phyloP scores from a whole-genome alignment of 1,140 invertebrate species.

The Musca vetustissima region DNA sequence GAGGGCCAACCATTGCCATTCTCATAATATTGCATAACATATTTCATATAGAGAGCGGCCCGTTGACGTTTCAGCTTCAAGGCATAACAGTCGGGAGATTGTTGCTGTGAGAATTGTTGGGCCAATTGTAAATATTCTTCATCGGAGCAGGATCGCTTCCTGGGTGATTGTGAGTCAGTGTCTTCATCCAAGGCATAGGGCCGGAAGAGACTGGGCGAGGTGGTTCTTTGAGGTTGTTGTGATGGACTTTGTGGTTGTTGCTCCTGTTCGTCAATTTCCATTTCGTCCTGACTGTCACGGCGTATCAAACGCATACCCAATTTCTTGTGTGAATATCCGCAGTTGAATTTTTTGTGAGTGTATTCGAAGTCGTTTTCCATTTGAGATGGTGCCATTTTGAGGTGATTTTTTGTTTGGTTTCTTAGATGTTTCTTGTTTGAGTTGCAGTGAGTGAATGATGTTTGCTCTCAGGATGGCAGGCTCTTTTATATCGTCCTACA shows the following conservation, averaged over 20 bases:
- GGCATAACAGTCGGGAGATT: background rate
- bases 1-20: slow-evolving; percentile 17
- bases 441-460: background rate
- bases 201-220: background rate
- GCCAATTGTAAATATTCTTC: too few species aligned
- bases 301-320: background rate
- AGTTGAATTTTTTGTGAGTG: slow-evolving; percentile 13
- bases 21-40: slow-evolving; percentile 16
- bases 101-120: background rate
- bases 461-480: too few species aligned
- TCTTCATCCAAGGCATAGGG: slow-evolving; percentile 1
- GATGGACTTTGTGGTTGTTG: background rate
- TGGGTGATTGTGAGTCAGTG: background rate
- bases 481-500: background rate
- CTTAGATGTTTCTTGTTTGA: slow-evolving; percentile 5
- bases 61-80: background rate
- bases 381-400: slow-evolving; percentile 3
- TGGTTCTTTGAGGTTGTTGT: background rate
- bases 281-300: background rate
- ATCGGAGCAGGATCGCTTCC: too few species aligned
- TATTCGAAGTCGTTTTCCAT: background rate
- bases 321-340: slow-evolving; percentile 5
- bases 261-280: too few species aligned
- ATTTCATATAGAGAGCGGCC: slow-evolving; percentile 7
- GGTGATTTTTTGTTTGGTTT: too few species aligned